Conservation (phyloP, 2,113 vertebrate species). For the Neodontobutis hainanensis region DNA sequence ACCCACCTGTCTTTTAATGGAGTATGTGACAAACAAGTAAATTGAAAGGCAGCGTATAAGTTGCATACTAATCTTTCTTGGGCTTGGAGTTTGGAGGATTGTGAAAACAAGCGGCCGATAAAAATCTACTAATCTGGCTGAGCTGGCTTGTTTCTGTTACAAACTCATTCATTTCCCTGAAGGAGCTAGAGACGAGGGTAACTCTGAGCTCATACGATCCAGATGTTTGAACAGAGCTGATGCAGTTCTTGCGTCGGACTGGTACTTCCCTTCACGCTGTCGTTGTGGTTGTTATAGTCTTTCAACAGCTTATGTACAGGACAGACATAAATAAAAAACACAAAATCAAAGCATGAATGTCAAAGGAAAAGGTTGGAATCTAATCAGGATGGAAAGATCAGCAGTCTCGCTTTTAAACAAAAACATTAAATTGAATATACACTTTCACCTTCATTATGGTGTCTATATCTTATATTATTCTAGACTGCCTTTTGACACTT, state of each 20-base stretch:
- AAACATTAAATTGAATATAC: too few species aligned
- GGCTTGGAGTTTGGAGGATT: conserved; percentile 39
- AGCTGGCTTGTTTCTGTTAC: conserved; percentile 21
- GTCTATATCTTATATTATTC: background rate
- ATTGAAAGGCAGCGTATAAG: conserved; percentile 9
- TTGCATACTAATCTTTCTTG: conserved; percentile 48
- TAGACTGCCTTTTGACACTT: background rate
- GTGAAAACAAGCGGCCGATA: conserved; percentile 60
- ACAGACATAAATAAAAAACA: conserved; percentile 21
- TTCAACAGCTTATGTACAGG: conserved; percentile 28
- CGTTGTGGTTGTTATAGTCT: conserved; percentile 30
- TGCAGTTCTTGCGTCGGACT: conserved; percentile 30
- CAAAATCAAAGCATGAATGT: conserved; percentile 27
- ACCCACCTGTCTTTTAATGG: conserved; percentile 14
- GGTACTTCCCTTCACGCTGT: conserved; percentile 41
- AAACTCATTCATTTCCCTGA: conserved; percentile 56
- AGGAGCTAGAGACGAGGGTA: conserved; percentile 56
- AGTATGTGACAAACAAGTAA: conserved; percentile 8
- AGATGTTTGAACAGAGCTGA: conserved; percentile 54
- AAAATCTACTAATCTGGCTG: conserved; percentile 64
- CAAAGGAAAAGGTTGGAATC: conserved; percentile 8
- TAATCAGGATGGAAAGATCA: background rate
- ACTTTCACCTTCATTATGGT: background rate
- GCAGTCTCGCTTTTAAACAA: background rate
- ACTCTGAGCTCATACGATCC: conserved; percentile 46